Base-by-base conservation (phyloP, 1,140 invertebrate genomes). In the Euglossa dilemma region DNA sequence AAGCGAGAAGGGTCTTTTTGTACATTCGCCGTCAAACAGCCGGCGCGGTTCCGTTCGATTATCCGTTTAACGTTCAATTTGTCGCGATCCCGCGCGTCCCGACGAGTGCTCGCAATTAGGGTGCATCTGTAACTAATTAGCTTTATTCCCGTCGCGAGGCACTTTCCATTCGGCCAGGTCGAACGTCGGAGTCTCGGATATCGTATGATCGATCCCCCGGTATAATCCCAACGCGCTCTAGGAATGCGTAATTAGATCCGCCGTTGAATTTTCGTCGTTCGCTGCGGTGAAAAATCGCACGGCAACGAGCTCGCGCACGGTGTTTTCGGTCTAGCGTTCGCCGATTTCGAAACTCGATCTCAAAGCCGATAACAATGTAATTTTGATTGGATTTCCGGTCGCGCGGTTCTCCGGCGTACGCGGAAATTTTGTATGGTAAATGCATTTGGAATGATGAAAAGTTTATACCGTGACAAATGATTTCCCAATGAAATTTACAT, bases 181-280 rank as follows among this genome's bases (percentile, higher is more conserved):
- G 54, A 54, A 54, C 16, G 54, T 6, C 12, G 16, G 18, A 54
- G 18, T 54, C 6, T 18, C 52, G 74, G 63, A 70, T 77, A 80
- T 87, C 80, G 85, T n/a, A n/a, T 87, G 84, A 87, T 87, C 76
- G 73, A 84, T 86, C 80, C 69, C 80, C 69, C 25, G 18, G 7
- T 36, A n/a, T 50, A 77, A 66, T 57, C 64, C 50, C 63, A 59
- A 36, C 12, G 36, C 23, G 18, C 14, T 11, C 20, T 16, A 16
- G 61, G 20, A 25, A 20, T 18, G 23, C 23, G 45, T 66, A 81
- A 75, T 75, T 47, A 66, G 50, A 75, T 75, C 57, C 36, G 9
- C 36, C n/a, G 8, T n/a, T 1, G 50, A 20, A 23, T 18, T 56
- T 56, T 56, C 18, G 7, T 56, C 18, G 54, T 5, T 56, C 6